Evolutionary conservation across 2,888 invertebrate genomes (phyloP).

Genomic region (Rhodophaea formosa): DNA sequence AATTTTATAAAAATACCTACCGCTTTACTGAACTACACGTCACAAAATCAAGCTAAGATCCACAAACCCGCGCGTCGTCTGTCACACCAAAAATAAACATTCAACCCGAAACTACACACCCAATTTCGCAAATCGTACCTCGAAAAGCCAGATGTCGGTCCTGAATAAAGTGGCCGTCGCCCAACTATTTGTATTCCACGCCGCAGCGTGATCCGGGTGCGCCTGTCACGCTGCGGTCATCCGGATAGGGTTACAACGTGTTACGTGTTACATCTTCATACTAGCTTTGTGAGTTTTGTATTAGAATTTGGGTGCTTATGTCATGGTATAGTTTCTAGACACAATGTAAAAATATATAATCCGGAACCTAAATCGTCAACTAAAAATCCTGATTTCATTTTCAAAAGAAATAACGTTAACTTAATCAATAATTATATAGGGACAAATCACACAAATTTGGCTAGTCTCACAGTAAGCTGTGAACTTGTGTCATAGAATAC

Average conservation of each 20-base stretch:
- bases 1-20: too few relatives aligned
- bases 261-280: neutral
- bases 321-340: too few relatives aligned
- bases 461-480: too few relatives aligned
- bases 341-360: too few relatives aligned
- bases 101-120: conserved; percentile 6
- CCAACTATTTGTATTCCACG: conserved; percentile 17
- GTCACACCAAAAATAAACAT: conserved; percentile 8
- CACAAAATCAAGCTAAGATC: neutral
- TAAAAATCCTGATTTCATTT: too few relatives aligned
- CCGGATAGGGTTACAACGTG: neutral
- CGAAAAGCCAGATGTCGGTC: conserved; percentile 9
- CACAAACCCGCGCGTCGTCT: neutral
- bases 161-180: conserved; percentile 11
- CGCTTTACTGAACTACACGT: neutral
- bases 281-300: neutral
- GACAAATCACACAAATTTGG: too few relatives aligned
- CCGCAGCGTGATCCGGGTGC: conserved; percentile 16
- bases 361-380: too few relatives aligned
- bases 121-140: conserved; percentile 14
- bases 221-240: conserved; percentile 16
- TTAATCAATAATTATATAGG: too few relatives aligned
- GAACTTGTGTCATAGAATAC: too few relatives aligned
- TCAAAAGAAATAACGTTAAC: too few relatives aligned
- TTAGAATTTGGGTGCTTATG: neutral